These are phyloP conservation scores for Ariopsis seemanni DNA, from an alignment of 2,113 vertebrate genomes.

Conservation along the genomic window DNA sequence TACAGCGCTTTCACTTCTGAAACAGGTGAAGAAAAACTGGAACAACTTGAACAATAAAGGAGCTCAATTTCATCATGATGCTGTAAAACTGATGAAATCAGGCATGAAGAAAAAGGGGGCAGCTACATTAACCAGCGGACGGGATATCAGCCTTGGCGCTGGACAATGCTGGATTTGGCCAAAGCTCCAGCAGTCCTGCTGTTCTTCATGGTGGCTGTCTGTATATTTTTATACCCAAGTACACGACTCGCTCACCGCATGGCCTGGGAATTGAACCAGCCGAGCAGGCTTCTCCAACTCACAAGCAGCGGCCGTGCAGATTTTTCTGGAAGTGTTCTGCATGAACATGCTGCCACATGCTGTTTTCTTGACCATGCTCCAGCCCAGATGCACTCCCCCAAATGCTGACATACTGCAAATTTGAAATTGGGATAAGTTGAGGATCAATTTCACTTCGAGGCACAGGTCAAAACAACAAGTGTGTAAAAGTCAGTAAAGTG, in stretches of 20 bases:
- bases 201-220: conserved; percentile 28
- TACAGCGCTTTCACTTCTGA: background rate
- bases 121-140: conserved; percentile 2
- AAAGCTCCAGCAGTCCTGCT: conserved; percentile 17
- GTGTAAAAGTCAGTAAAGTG: conserved; percentile 21
- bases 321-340: background rate
- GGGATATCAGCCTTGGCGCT: conserved; percentile 20
- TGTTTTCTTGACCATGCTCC: conserved; percentile 4
- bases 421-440: background rate
- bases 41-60: background rate
- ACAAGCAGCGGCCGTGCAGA: conserved; percentile 5
- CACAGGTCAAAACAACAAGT: conserved; percentile 3
- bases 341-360: background rate
- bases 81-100: background rate
- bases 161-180: conserved; percentile 29
- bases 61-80: background rate
- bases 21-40: conserved; percentile 5
- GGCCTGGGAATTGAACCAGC: conserved; percentile 34
- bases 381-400: background rate
- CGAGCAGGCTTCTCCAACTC: background rate
- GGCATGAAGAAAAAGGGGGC: background rate
- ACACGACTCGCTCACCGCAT: conserved; percentile 26
- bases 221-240: conserved; percentile 46
- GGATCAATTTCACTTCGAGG: conserved; percentile 3
- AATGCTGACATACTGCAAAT: conserved; percentile 6